Evolutionary conservation across 2,797 vertebrate species (phyloP), one percentile per base, ranked within the genome.

Genomic region (Sebastes taczanowskii): DNA sequence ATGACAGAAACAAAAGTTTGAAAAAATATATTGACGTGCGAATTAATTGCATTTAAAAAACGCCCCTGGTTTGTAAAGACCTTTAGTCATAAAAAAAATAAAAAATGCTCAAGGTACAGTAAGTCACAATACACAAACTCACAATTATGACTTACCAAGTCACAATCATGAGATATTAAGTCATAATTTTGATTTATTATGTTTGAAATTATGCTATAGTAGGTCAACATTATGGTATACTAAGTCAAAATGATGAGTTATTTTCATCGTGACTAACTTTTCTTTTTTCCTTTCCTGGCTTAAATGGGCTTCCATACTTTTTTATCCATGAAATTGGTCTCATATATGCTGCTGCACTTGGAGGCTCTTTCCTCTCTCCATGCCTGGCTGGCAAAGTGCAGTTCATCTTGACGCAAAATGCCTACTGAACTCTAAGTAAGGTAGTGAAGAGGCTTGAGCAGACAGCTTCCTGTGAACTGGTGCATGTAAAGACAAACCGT

Each of bases 391-490:
- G 64, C 53, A 18, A 42, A 71, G 53, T 49, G 55, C n/a, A 59
- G 13, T 63, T 68, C 58, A 49, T 60, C 62, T 80, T n/a, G 2
- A 10, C 25, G 29, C 38, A 55, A 30, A 75, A 69, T 38, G 38
- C 63, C 68, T 62, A 22, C 60, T 22, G 18, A 42, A 58, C 79
- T 76, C 23, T 29, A 53, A 84, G 80, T 63, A 46, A 82, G 18
- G 62, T 25, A 16, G 27, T 11, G 34, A 9, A 30, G 55, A 83
- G 65, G 63, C 79, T 56, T 20, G 14, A 25, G 10, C 59, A 27
- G 42, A 78, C 30, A 77, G 78, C 59, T 34, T 79, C 55, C 9
- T 77, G 88, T 85, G 80, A 85, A 89, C 86, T 87, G 83, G 53
- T 86, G 87, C 86, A 68, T 89, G 80, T 68, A 78, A 86, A 80